phyloP scores from a whole-genome alignment of 2,113 vertebrate genomes.

The Ovibos moschatus region DNA sequence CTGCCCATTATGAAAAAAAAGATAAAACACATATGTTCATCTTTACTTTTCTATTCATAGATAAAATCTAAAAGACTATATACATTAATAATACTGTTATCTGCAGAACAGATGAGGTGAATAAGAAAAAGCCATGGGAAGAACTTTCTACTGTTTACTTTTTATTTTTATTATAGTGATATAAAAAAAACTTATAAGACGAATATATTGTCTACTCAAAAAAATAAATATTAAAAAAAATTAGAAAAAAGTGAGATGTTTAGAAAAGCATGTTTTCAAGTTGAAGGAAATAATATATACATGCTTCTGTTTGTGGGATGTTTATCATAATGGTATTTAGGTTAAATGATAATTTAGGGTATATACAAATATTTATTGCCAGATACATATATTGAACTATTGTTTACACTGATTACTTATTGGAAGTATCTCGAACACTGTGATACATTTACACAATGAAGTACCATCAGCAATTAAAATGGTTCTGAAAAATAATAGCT shows the following conservation, averaged over 20 bases:
- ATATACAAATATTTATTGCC: not conserved
- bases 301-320: not conserved
- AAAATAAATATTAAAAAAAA: conserved; percentile 1
- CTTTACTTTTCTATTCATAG: not conserved
- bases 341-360: not conserved
- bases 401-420: not conserved
- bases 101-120: not conserved
- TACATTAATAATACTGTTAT: not conserved
- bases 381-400: not conserved
- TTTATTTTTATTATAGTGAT: not conserved
- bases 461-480: not conserved
- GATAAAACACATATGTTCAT: not conserved
- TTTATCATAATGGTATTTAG: not conserved
- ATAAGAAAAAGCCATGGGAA: not conserved
- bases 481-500: not conserved
- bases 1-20: not conserved
- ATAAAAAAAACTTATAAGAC: not conserved
- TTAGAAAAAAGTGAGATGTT: not conserved
- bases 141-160: not conserved
- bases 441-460: not conserved
- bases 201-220: not conserved
- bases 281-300: not conserved
- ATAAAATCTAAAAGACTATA: not conserved
- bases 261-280: not conserved
- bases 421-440: not conserved